Conservation (phyloP, 2,113 vertebrate species). For the Ceratotherium simum region DNA sequence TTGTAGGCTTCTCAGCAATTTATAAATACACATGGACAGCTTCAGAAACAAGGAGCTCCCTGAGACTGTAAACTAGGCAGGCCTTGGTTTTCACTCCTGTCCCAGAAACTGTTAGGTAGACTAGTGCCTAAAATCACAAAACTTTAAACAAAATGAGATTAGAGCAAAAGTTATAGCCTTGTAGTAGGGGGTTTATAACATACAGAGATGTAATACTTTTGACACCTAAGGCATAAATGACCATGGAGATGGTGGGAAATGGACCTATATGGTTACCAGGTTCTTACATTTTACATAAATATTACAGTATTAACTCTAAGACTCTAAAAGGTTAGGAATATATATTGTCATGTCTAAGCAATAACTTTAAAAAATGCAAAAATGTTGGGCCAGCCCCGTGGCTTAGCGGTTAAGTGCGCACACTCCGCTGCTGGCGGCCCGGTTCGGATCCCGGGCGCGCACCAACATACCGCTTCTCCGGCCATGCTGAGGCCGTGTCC, state of each 20-base stretch:
- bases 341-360: not conserved
- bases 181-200: not conserved
- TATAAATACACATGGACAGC: not conserved
- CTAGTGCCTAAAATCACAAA: not conserved
- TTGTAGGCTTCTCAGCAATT: not conserved
- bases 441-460: too few relatives aligned
- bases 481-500: too few relatives aligned
- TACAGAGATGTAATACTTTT: not conserved
- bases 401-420: too few relatives aligned
- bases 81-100: constrained; percentile 31
- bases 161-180: not conserved
- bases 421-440: too few relatives aligned
- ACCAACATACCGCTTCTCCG: too few relatives aligned
- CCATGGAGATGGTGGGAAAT: not conserved
- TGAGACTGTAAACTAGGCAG: not conserved
- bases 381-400: not conserved
- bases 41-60: constrained; percentile 1
- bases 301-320: not conserved
- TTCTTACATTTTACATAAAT: constrained; percentile 10
- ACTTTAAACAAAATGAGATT: constrained; percentile 33
- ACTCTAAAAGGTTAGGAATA: constrained; percentile 19
- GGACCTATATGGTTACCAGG: not conserved
- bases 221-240: not conserved
- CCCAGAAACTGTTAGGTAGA: not conserved
- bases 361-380: not conserved